Evolutionary conservation across 1,140 invertebrate genomes (phyloP), one percentile per base, ranked within the genome.

Genomic region (Pseudoatta argentina): DNA sequence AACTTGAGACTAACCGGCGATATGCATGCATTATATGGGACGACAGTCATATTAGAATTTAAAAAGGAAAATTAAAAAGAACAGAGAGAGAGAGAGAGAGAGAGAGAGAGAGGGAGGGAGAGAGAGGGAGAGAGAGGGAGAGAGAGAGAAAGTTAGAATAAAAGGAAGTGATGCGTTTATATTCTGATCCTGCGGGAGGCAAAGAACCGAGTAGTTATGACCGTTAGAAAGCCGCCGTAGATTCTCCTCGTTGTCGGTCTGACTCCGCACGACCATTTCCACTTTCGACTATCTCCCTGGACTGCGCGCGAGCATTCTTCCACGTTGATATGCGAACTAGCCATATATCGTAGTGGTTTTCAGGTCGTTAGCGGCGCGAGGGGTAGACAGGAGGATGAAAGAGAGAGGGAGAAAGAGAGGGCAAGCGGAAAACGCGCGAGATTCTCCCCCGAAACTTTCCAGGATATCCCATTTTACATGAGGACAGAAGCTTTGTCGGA

Each of bases 261-360:
- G 79, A 82, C 79, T 82, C 67, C 39, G 79, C 79, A 59, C 79
- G 79, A 82, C 79, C 79, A 73, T 82, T 82, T 82, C 79, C 69
- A 82, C 79, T 82, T 82, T 82, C 79, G 55, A 48, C 67, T 82
- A 82, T 82, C 79, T 82, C 24, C 39, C 67, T 39, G 66, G 67
- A 82, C 67, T 57, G 21, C 67, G 79, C 78, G 67, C 78, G 48
- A 69, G 79, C 67, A 82, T 82, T 82, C 79, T 82, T 82, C 79
- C n/a, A 73, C 79, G 44, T 57, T 82, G 67, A 82, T 82, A 82
- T 82, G 79, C 55, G 79, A 82, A 55, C 53, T 4, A 27, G 67
- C 67, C 67, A 48, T 82, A 61, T 82, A 82, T 82, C 79, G 73
- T 16, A 67, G 39, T 18, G 67, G 39, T 82, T 82, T 82, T 82